Evolutionary conservation across 2,113 vertebrate species (phyloP).

Genomic region (Burhinus oedicnemus): DNA sequence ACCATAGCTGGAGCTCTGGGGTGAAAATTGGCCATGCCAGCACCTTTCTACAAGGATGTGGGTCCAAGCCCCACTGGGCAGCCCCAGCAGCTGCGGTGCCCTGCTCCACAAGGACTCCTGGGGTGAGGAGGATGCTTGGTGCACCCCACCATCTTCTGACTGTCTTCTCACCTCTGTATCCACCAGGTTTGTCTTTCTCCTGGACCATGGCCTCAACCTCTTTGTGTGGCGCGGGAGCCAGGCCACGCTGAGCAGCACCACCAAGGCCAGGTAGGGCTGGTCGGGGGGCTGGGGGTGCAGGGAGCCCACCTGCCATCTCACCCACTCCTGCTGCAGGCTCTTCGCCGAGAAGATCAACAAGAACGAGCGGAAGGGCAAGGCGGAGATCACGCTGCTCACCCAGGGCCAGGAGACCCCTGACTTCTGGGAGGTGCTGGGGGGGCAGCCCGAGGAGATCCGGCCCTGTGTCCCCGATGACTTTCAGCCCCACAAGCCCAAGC

Average conservation of each 20-base stretch:
- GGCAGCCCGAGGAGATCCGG: conserved; percentile 90
- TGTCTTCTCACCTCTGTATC: neutral
- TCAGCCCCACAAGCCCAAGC: conserved; percentile 87
- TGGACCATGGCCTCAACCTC: conserved; percentile 89
- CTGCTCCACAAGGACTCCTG: neutral
- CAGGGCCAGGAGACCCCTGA: conserved; percentile 88
- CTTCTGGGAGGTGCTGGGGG: conserved; percentile 91
- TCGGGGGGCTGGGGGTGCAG: neutral
- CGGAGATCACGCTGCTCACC: conserved; percentile 84
- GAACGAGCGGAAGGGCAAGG: conserved; percentile 94
- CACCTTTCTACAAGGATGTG: neutral
- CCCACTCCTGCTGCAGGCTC: conserved; percentile 69
- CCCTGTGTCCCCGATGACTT: conserved; percentile 91
- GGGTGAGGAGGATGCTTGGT: fast-evolving
- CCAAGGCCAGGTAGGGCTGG: conserved; percentile 89
- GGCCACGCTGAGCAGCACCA: conserved; percentile 89
- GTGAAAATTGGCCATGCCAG: fast-evolving
- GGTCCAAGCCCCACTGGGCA: neutral
- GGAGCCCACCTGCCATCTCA: neutral
- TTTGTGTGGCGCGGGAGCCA: conserved; percentile 90
- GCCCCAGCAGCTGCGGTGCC: neutral
- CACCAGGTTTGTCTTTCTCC: conserved; percentile 89
- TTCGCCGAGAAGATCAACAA: conserved; percentile 98
- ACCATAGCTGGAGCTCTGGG: neutral
- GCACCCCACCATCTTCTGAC: neutral